phyloP scores from a whole-genome alignment of 2,113 vertebrate genomes.

The Xiphophorus couchianus region DNA sequence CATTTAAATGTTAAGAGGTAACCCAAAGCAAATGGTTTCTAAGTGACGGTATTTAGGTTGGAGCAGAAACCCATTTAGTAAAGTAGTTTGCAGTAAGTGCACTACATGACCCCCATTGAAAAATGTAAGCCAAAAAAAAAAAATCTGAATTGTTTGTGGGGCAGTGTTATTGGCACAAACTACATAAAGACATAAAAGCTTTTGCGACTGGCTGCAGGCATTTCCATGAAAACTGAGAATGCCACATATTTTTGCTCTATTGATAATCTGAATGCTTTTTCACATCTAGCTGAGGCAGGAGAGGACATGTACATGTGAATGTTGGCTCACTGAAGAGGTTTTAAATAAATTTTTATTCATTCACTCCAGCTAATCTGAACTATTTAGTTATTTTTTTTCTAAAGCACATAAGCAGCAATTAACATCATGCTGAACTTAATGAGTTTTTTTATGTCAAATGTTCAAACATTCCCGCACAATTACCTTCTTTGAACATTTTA shows the following conservation, averaged over 20 bases:
- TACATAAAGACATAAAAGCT: slow-evolving; percentile 58
- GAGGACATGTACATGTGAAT: not conserved
- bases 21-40: slow-evolving; percentile 18
- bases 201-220: slow-evolving; percentile 36
- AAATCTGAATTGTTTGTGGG: slow-evolving; percentile 40
- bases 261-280: slow-evolving; percentile 58
- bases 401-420: too few relatives aligned
- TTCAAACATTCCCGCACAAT: too few relatives aligned
- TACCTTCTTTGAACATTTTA: too few relatives aligned
- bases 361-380: too few relatives aligned
- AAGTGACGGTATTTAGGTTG: slow-evolving; percentile 45
- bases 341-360: too few relatives aligned
- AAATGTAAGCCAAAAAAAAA: slow-evolving; percentile 14
- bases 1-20: slow-evolving; percentile 40
- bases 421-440: too few relatives aligned
- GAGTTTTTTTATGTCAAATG: too few relatives aligned
- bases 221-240: slow-evolving; percentile 48
- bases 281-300: slow-evolving; percentile 2
- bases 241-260: slow-evolving; percentile 43
- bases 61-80: slow-evolving; percentile 20
- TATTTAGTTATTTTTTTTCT: too few relatives aligned
- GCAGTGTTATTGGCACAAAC: slow-evolving; percentile 35
- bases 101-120: slow-evolving; percentile 8
- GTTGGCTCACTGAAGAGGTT: too few relatives aligned
- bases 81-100: slow-evolving; percentile 31